Percentiles rank a stretch among this genome's conserved stretches.
Conservation (phyloP, 2,113 vertebrate genomes). For the Atrichornis clamosus region DNA sequence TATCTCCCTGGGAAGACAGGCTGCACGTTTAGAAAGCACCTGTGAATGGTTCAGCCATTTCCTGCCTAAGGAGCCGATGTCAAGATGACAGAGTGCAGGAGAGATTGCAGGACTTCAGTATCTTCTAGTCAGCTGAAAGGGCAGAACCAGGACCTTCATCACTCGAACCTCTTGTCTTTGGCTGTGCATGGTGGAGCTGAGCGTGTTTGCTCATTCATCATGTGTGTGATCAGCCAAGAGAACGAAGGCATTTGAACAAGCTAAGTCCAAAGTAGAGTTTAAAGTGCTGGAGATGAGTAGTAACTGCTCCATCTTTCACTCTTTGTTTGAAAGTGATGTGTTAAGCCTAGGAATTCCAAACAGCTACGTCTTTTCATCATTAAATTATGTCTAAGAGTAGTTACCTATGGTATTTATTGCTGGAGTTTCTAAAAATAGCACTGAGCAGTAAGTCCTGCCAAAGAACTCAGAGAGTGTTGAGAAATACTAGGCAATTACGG, state of each 20-base stretch:
- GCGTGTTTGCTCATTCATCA: not conserved
- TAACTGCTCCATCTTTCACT: not conserved
- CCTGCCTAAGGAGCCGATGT: fast-evolving
- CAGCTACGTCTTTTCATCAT: not conserved
- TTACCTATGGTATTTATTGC: not conserved
- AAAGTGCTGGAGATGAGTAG: not conserved
- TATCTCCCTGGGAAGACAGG: not conserved
- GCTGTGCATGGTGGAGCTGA: not conserved
- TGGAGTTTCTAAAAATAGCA: not conserved
- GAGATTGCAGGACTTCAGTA: not conserved
- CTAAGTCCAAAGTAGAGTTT: not conserved
- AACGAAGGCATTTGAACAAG: not conserved
- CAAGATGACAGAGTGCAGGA: not conserved
- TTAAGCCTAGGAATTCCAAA: not conserved
- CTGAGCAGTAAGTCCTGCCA: not conserved
- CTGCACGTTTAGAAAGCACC: not conserved
- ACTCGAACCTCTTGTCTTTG: not conserved
- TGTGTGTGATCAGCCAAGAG: not conserved
- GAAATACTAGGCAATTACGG: not conserved
- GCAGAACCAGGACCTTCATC: not conserved
- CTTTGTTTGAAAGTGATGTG: not conserved
- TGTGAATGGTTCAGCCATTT: not conserved
- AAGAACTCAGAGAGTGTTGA: not conserved
- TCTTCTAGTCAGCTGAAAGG: not conserved
- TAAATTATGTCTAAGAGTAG: not conserved